These are phyloP conservation scores for Onychostoma macrolepis DNA, from an alignment of 2,113 vertebrate species.

Conservation along the genomic window DNA sequence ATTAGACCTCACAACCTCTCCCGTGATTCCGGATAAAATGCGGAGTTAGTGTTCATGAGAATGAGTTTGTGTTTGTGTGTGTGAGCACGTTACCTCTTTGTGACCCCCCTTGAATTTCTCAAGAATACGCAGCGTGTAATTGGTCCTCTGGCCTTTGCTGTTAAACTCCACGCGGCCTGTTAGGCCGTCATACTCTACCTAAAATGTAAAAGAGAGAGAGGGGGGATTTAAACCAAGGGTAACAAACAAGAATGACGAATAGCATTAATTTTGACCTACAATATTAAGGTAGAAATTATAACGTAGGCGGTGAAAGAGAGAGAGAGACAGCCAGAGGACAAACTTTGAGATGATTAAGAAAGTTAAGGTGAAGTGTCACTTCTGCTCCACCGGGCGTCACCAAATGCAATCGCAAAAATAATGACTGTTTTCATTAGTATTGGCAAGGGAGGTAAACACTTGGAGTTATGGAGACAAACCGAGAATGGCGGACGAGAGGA, in stretches of 20 bases:
- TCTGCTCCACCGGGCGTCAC: neutral
- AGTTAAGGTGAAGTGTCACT: constrained; percentile 16
- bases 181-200: constrained; percentile 91
- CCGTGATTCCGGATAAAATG: constrained; percentile 25
- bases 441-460: constrained; percentile 24
- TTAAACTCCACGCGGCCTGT: constrained; percentile 89
- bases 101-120: constrained; percentile 85
- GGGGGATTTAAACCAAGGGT: constrained; percentile 19
- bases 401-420: constrained; percentile 16
- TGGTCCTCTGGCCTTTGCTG: constrained; percentile 91
- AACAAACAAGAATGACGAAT: constrained; percentile 24
- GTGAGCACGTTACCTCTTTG: constrained; percentile 76
- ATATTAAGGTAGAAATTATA: neutral
- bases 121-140: constrained; percentile 87
- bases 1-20: constrained; percentile 28
- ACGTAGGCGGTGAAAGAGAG: neutral
- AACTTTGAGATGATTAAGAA: constrained; percentile 21
- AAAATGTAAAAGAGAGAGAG: constrained; percentile 27
- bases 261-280: neutral
- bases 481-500: constrained; percentile 25
- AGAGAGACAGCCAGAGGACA: constrained; percentile 31
- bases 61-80: neutral
- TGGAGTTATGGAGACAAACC: constrained; percentile 22
- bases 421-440: constrained; percentile 4
- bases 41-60: neutral